Evolutionary conservation across 2,888 invertebrate species (phyloP).

Genomic region (Scaptodrosophila latifasciaeformis): DNA sequence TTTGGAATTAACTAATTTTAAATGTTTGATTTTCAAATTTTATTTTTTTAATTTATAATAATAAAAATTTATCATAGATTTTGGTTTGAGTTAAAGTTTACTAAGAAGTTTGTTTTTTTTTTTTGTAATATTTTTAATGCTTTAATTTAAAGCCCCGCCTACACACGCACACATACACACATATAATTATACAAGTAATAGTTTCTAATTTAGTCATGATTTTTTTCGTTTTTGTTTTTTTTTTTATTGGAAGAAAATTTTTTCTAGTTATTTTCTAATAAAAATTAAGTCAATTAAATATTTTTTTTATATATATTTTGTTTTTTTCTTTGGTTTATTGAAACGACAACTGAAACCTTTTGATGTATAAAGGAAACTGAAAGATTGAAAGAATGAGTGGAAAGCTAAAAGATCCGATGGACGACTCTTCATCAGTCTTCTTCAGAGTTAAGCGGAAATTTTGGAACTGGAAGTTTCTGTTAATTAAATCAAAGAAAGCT

Average conservation of each 20-base stretch:
- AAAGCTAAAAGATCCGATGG: no score
- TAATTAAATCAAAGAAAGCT: no score
- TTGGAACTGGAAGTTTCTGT: no score
- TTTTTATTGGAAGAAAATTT: conserved; percentile 57
- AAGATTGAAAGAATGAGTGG: no score
- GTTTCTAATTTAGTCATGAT: conserved; percentile 27
- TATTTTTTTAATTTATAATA: conserved; percentile 50
- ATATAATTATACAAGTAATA: conserved; percentile 50
- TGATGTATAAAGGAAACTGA: conserved; percentile 27
- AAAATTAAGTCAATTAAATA: no score
- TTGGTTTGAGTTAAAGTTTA: conserved; percentile 57
- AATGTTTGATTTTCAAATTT: conserved; percentile 54
- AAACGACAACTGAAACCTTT: conserved; percentile 52
- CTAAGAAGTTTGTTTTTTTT: conserved; percentile 47
- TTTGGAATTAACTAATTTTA: conserved; percentile 54
- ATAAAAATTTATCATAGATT: conserved; percentile 35
- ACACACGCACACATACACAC: conserved; percentile 45
- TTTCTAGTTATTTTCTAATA: conserved; percentile 6
- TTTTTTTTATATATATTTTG: conserved; percentile 44
- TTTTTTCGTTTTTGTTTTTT: no score
- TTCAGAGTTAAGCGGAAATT: no score
- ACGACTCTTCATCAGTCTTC: no score
- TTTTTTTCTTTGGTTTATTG: conserved; percentile 41
- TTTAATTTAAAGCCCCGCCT: conserved; percentile 54
- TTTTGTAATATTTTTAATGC: conserved; percentile 42